phyloP scores from a whole-genome alignment of 1,140 invertebrate genomes.

The Lucilia sericata region DNA sequence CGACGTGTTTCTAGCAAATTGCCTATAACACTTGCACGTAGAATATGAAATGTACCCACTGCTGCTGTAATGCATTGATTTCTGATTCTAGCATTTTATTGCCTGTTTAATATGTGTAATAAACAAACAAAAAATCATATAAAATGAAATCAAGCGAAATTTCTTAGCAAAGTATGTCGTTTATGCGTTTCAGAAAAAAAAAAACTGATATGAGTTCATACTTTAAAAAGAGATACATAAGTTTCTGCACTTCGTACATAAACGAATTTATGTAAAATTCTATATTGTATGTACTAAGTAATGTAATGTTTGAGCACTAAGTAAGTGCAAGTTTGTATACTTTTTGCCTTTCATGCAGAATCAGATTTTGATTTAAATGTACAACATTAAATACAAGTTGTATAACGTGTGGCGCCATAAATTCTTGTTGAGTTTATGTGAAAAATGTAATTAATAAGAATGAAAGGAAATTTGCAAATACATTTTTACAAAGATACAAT shows the following conservation, averaged over 20 bases:
- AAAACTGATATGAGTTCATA: no score
- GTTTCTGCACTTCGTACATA: background rate
- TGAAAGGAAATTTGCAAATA: background rate
- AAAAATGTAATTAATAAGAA: slow-evolving; percentile 21
- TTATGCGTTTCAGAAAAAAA: background rate
- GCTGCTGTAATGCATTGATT: background rate
- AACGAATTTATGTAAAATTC: background rate
- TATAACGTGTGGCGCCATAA: slow-evolving; percentile 43
- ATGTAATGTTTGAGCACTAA: background rate
- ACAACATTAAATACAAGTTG: slow-evolving; percentile 31
- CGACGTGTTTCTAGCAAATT: no score
- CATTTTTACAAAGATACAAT: no score
- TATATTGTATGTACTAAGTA: no score
- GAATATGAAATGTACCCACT: no score
- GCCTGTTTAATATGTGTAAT: background rate
- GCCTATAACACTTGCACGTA: no score
- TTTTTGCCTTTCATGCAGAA: slow-evolving; percentile 10
- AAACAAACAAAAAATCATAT: background rate
- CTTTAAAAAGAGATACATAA: background rate
- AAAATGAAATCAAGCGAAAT: background rate
- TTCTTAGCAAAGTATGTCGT: slow-evolving; percentile 23
- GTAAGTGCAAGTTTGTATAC: background rate
- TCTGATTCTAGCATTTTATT: background rate
- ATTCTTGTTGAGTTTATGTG: slow-evolving; percentile 35
- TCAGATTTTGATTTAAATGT: slow-evolving; percentile 43